Evolutionary conservation across 2,797 vertebrate genomes (phyloP).

Genomic region (Pipistrellus kuhlii): DNA sequence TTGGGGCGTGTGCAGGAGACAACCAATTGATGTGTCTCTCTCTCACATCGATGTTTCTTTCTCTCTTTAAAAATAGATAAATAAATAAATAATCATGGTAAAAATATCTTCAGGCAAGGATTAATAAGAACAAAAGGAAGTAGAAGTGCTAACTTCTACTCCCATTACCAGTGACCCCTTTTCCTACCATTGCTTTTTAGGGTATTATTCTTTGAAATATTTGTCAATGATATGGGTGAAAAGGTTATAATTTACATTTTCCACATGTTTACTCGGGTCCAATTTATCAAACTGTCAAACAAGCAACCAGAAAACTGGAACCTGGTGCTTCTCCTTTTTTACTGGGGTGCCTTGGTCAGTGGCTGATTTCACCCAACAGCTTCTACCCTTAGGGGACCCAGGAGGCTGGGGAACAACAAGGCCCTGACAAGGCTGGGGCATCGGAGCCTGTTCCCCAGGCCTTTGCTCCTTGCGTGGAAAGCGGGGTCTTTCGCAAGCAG

Average conservation of each 20-base stretch:
- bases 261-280: not conserved
- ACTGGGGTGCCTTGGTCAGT: not conserved
- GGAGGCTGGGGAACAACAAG: not conserved
- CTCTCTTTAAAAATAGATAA: not conserved
- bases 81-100: not conserved
- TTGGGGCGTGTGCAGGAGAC: not conserved
- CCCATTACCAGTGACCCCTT: not conserved
- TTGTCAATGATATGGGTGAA: not conserved
- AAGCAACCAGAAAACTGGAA: not conserved
- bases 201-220: not conserved
- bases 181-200: not conserved
- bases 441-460: not conserved
- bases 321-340: not conserved
- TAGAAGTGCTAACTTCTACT: not conserved
- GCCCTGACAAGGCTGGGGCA: not conserved
- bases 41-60: not conserved
- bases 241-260: not conserved
- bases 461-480: not conserved
- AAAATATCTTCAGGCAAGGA: not conserved
- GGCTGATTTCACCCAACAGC: not conserved
- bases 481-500: slow-evolving; percentile 41
- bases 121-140: not conserved
- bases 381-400: not conserved
- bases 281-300: not conserved
- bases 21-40: not conserved